Evolutionary conservation across 2,888 invertebrate genomes (phyloP).

Genomic region (Schizotus pectinicornis): DNA sequence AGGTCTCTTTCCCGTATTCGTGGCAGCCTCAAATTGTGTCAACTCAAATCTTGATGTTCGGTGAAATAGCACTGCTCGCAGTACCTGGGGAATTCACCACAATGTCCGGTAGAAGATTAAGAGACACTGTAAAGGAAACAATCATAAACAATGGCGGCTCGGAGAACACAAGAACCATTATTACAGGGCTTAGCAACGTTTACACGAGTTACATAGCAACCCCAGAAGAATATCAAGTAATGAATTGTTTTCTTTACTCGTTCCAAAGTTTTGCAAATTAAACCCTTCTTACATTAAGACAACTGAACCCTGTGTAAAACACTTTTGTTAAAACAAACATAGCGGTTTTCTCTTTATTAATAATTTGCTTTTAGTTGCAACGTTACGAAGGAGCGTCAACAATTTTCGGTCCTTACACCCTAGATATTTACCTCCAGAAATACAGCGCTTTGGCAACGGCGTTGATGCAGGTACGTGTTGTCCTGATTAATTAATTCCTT

Average conservation of each 20-base stretch:
- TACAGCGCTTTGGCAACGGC: conserved; percentile 73
- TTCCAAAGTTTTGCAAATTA: not conserved
- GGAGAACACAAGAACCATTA: conserved; percentile 64
- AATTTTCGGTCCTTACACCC: conserved; percentile 88
- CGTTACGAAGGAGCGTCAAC: conserved; percentile 95
- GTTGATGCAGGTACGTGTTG: conserved; percentile 64
- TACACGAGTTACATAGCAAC: conserved; percentile 92
- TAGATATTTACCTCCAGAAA: conserved; percentile 81
- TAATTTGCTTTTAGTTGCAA: conserved; percentile 77
- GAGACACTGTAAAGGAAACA: conserved; percentile 60
- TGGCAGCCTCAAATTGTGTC: conserved; percentile 92
- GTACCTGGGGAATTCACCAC: conserved; percentile 96
- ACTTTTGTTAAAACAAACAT: no score
- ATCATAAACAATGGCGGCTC: conserved; percentile 59
- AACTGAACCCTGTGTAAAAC: no score
- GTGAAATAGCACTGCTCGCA: conserved; percentile 75
- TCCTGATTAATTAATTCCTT: not conserved
- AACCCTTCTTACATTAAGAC: no score
- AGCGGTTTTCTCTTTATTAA: no score
- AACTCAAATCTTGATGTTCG: conserved; percentile 78
- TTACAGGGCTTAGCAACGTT: conserved; percentile 87
- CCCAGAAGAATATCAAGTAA: conserved; percentile 88
- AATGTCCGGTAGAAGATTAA: conserved; percentile 85
- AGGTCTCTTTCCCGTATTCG: conserved; percentile 68
- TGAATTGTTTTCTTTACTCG: not conserved